A percentile compares a stretch with the other conserved stretches of the same genome.
phyloP scores from a whole-genome alignment of 2,113 vertebrate genomes.

The Pampusana beccarii region DNA sequence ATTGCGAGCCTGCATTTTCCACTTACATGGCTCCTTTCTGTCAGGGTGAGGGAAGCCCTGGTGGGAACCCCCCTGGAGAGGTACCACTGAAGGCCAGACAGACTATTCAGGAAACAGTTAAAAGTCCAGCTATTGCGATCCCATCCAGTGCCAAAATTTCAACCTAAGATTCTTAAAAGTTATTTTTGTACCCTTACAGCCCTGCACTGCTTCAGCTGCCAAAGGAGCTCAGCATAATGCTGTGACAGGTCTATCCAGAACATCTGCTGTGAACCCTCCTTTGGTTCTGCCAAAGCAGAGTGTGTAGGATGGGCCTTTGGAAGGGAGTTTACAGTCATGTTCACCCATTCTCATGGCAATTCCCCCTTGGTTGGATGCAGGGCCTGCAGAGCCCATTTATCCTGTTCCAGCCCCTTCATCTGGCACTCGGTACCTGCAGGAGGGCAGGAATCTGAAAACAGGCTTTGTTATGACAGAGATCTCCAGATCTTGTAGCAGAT shows the following conservation, averaged over 20 bases:
- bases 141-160: background rate
- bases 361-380: background rate
- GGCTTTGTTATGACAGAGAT: conserved; percentile 65
- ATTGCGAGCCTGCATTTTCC: background rate
- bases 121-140: background rate
- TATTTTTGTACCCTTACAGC: background rate
- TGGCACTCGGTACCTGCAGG: conserved; percentile 38
- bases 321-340: background rate
- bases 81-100: background rate
- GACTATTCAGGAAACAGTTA: background rate
- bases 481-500: conserved; percentile 63
- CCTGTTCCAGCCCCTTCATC: conserved; percentile 47
- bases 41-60: background rate
- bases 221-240: background rate
- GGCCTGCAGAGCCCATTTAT: conserved; percentile 38
- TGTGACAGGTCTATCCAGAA: conserved; percentile 22
- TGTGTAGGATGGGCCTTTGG: background rate
- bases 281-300: background rate
- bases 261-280: background rate
- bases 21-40: background rate
- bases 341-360: background rate
- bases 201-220: background rate
- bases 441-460: conserved; percentile 47
- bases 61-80: background rate
- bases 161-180: background rate